A percentile compares a stretch with the other conserved stretches of the same genome.
These are phyloP conservation scores for Myripristis jacobus DNA, from an alignment of 2,797 vertebrate genomes.

Conservation along the genomic window DNA sequence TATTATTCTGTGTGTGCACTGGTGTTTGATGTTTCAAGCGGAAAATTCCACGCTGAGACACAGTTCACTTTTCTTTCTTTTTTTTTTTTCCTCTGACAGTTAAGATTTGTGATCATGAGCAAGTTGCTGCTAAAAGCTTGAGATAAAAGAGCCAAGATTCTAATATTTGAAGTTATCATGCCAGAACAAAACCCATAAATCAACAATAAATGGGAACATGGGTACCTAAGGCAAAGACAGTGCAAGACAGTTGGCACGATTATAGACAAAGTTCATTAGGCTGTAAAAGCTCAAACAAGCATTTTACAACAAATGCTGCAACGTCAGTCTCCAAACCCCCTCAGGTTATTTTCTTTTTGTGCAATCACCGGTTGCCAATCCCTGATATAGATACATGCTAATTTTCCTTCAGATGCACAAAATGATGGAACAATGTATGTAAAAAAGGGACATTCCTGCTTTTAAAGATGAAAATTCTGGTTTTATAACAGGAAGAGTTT, in stretches of 20 bases:
- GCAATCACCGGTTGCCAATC: not conserved
- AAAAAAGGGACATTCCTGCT: too few relatives aligned
- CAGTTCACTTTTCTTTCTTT: not conserved
- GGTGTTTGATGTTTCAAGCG: conserved; percentile 26
- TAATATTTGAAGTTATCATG: conserved; percentile 47
- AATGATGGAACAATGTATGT: too few relatives aligned
- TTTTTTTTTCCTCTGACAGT: conserved; percentile 12
- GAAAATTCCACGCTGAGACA: not conserved
- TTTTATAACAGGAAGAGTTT: too few relatives aligned
- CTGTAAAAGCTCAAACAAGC: not conserved
- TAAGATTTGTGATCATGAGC: conserved; percentile 24
- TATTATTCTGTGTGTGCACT: not conserved
- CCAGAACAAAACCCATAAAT: conserved; percentile 7
- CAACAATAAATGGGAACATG: conserved; percentile 12
- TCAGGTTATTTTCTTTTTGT: not conserved
- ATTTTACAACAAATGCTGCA: too few relatives aligned
- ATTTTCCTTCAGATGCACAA: too few relatives aligned
- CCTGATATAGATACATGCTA: too few relatives aligned
- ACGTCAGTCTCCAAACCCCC: not conserved
- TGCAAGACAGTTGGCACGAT: not conserved
- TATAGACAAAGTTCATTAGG: conserved; percentile 11
- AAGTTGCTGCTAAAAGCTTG: conserved; percentile 7
- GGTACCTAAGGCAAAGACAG: conserved; percentile 14
- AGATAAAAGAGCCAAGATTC: conserved; percentile 25
- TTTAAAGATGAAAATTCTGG: too few relatives aligned